phyloP scores from a whole-genome alignment of 2,888 invertebrate species.

The Trilocha varians region DNA sequence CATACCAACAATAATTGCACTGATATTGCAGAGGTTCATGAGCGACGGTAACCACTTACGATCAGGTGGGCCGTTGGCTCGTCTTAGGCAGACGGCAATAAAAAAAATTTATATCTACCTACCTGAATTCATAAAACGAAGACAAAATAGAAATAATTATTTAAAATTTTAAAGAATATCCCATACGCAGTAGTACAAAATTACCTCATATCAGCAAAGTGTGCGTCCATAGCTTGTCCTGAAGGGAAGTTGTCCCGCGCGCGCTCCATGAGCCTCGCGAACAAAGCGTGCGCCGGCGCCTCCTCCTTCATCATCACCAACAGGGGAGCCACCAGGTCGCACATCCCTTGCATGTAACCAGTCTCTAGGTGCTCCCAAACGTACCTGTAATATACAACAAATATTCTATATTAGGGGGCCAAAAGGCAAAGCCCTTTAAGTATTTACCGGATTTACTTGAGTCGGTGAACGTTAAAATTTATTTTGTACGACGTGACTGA shows the following conservation, averaged over 20 bases:
- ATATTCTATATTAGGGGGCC: too few relatives aligned
- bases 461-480: neutral
- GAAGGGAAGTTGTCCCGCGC: conserved; percentile 94
- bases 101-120: neutral
- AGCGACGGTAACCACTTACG: neutral
- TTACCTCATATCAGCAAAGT: conserved; percentile 94
- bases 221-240: conserved; percentile 95
- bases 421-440: too few relatives aligned
- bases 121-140: too few relatives aligned
- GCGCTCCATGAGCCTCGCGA: conserved; percentile 90
- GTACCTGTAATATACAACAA: conserved; percentile 73
- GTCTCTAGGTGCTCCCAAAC: conserved; percentile 96
- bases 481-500: neutral
- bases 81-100: neutral
- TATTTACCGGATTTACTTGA: neutral
- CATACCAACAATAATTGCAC: neutral
- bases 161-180: too few relatives aligned
- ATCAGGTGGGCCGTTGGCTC: too few relatives aligned
- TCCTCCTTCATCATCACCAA: conserved; percentile 95
- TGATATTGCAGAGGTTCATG: neutral
- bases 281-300: conserved; percentile 91
- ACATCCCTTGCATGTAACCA: conserved; percentile 99
- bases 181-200: too few relatives aligned
- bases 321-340: conserved; percentile 93
- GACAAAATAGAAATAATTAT: neutral